Evolutionary conservation across 92 coral and sea anemone genomes (phyloP), one percentile per base, ranked within the genome.

Genomic region (Scolanthus callimorphus): DNA sequence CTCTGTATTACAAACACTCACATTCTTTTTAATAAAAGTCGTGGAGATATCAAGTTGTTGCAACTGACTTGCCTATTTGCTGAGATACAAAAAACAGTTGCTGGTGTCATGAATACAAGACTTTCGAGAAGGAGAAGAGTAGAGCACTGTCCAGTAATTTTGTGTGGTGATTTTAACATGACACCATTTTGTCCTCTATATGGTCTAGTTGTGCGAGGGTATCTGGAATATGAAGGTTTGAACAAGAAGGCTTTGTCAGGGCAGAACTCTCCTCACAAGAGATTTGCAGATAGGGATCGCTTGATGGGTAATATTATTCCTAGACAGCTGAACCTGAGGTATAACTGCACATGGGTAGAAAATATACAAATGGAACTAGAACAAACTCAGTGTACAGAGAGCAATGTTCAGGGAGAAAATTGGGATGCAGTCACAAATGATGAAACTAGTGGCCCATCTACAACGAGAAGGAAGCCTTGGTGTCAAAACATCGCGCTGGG

Each of bases 161-260:
- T 85, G 2, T 94, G 94, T 71, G 99, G 99, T 2, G 99, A 94
- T 58, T 81, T 88, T 41, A 94, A 94, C 77, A 84, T 88, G 37
- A 65, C 67, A 50, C 99, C 99, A 17, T 88, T 63, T 61, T 83
- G 85, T 29, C 94, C 94, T 27, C 75, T 94, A 37, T 87, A 94
- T 34, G 25, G 78, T 45, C 87, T 80, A 50, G 70, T 85, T 23
- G 51, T 65, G 2, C 44, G 39, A 2, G 99, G 99, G 12, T 46
- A 26, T 25, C 54, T 94, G 62, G 62, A 70, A 13, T 94, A 94
- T 53, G 60, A 41, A 15, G 76, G 79, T 1, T 66, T 73, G 74
- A 79, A 46, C 44, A 72, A 82, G 20, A 80, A 83, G 51, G 88
- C 78, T 23, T 69, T 94, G 39, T 94, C 99, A 22, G 99, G 99